A percentile compares a stretch with the other conserved stretches of the same genome.
Evolutionary conservation across 2,113 vertebrate genomes (phyloP).

Genomic region (Monopterus albus): DNA sequence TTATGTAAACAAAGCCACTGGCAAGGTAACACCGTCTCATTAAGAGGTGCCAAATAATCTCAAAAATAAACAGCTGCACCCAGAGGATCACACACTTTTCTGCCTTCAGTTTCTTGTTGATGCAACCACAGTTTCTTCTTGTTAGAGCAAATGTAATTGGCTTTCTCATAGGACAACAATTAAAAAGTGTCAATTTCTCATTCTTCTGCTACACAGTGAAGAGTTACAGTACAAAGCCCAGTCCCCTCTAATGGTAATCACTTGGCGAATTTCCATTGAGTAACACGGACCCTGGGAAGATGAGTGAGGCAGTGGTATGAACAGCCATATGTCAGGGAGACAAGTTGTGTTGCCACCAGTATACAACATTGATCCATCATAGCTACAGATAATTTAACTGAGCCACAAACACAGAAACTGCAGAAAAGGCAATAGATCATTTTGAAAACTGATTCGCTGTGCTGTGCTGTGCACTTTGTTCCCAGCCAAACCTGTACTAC

Average conservation of each 20-base stretch:
- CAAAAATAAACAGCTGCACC: slow-evolving; percentile 35
- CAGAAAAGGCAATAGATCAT: slow-evolving; percentile 15
- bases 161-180: slow-evolving; percentile 67
- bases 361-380: slow-evolving; percentile 23
- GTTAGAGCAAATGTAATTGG: slow-evolving; percentile 70
- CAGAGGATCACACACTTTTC: slow-evolving; percentile 34
- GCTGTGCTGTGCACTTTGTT: background rate
- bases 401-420: slow-evolving; percentile 16
- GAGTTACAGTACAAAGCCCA: slow-evolving; percentile 53
- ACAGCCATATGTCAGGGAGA: slow-evolving; percentile 16
- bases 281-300: slow-evolving; percentile 47
- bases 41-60: slow-evolving; percentile 37
- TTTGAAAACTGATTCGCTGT: slow-evolving; percentile 12
- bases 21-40: slow-evolving; percentile 45
- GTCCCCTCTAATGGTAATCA: slow-evolving; percentile 60
- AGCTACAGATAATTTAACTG: slow-evolving; percentile 23
- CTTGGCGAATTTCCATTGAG: slow-evolving; percentile 70
- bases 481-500: background rate
- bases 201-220: slow-evolving; percentile 39
- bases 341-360: slow-evolving; percentile 14
- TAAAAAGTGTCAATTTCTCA: slow-evolving; percentile 74
- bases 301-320: slow-evolving; percentile 34
- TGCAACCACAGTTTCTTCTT: slow-evolving; percentile 60
- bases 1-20: slow-evolving; percentile 37
- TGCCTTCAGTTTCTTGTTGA: slow-evolving; percentile 51